These are phyloP conservation scores for Bambusicola thoracicus DNA, from an alignment of 2,113 vertebrate species.

Conservation along the genomic window DNA sequence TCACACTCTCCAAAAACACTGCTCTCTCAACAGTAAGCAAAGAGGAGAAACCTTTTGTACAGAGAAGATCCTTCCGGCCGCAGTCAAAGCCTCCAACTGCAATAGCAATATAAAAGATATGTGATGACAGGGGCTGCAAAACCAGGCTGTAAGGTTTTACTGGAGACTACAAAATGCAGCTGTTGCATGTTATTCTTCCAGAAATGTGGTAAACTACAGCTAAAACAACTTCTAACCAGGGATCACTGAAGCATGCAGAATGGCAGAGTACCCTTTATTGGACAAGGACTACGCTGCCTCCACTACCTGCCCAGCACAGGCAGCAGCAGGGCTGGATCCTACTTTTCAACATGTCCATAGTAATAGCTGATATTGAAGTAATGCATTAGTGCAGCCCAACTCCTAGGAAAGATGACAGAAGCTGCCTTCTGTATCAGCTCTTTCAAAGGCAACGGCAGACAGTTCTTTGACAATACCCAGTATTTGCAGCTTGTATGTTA, in stretches of 20 bases:
- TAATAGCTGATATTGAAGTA: background rate
- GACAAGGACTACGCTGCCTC: background rate
- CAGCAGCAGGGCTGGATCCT: background rate
- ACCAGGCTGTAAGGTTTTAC: background rate
- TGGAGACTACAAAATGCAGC: background rate
- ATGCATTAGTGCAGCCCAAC: background rate
- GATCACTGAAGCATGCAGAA: background rate
- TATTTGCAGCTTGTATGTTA: background rate
- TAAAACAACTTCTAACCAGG: background rate
- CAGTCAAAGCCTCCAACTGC: background rate
- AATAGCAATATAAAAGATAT: fast-evolving
- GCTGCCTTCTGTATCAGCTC: background rate
- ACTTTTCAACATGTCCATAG: background rate
- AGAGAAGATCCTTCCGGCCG: background rate
- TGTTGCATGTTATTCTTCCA: background rate
- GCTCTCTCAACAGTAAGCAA: background rate
- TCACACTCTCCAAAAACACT: background rate
- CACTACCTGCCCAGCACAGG: background rate
- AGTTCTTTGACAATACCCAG: background rate
- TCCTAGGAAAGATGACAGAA: background rate
- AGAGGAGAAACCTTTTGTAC: background rate
- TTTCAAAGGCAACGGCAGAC: constrained; percentile 5
- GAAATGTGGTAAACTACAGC: background rate
- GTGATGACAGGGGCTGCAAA: background rate
- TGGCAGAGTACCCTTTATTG: background rate